Evolutionary conservation across 1,140 invertebrate species (phyloP), one percentile per base, ranked within the genome.

Genomic region (Achatina immaculata): DNA sequence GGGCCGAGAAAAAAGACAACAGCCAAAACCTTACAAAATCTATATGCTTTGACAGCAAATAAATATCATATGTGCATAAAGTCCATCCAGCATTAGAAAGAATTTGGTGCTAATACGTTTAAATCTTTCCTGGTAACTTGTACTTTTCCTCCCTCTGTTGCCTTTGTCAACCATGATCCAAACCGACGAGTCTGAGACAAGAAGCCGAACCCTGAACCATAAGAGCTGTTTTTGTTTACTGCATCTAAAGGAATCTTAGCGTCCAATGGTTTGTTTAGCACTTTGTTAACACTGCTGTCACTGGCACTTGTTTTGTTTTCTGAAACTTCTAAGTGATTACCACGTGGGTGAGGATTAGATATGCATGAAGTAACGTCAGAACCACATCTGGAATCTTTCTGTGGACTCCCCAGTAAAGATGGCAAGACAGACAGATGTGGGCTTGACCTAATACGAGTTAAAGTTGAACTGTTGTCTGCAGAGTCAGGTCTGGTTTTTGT

Each of bases 101-200:
- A 62, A 42, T 76, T 76, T n/a, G 74, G 74, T 9, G 58, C 74
- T 62, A 76, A n/a, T 24, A 34, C 28, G 34, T 76, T 76, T 34
- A 76, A 76, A 43, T 76, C 74, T 62, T 76, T 76, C 55, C 62
- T 58, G 7, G 74, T 62, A 38, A 76, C 74, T 24, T 51, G 34
- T 4, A 76, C 3, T 62, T 76, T 76, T 31, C 21, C 74, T 62
- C 74, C 74, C 0, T 65, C 74, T 62, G 74, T 76, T 16, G 74
- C 74, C 28, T 76, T 62, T 11, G 48, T 62, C 34, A 76, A 24
- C 74, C 74, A 76, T 21, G 74, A 51, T n/a, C 74, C 74, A 40
- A 76, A 65, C 74, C 40, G 48, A 6, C 74, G 31, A 40, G 74
- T 76, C 28, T 36, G 51, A 31, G 74, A 36, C 4, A 76, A 51